A percentile compares a stretch with the other conserved stretches of the same genome.
These are phyloP conservation scores for Strigops habroptila DNA, from an alignment of 2,113 vertebrate species.

Conservation along the genomic window DNA sequence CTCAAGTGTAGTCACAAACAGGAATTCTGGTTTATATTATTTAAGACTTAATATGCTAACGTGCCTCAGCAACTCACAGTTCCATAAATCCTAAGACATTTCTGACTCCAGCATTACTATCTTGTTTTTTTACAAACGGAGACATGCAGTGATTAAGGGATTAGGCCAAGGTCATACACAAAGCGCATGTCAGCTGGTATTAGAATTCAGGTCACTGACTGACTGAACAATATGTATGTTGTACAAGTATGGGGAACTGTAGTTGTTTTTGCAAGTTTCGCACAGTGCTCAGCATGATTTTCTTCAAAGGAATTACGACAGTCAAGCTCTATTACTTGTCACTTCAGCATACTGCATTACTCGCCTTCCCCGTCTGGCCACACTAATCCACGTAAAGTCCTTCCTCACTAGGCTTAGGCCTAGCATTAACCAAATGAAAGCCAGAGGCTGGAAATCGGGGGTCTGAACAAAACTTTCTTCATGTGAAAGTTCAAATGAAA, in stretches of 20 bases:
- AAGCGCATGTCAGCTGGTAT: not conserved
- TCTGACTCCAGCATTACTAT: slow-evolving; percentile 4
- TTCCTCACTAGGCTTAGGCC: not conserved
- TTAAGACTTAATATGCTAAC: not conserved
- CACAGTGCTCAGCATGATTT: not conserved
- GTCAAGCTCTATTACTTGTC: not conserved
- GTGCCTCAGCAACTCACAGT: not conserved
- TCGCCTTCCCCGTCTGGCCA: not conserved
- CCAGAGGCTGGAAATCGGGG: not conserved
- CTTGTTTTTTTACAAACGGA: not conserved
- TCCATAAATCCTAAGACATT: not conserved
- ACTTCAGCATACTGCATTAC: not conserved
- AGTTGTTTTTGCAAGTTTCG: not conserved
- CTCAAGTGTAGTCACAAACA: not conserved
- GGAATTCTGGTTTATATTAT: not conserved
- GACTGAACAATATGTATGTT: not conserved
- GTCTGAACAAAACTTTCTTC: not conserved
- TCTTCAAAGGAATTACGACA: not conserved
- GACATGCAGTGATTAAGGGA: not conserved
- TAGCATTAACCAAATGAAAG: accelerated
- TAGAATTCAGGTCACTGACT: not conserved
- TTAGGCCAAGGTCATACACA: slow-evolving; percentile 22
- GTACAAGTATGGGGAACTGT: not conserved
- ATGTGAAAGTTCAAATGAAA: not conserved
- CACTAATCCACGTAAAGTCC: not conserved